phyloP scores from a whole-genome alignment of 2,888 invertebrate species.

The Ephialtes manifestator region DNA sequence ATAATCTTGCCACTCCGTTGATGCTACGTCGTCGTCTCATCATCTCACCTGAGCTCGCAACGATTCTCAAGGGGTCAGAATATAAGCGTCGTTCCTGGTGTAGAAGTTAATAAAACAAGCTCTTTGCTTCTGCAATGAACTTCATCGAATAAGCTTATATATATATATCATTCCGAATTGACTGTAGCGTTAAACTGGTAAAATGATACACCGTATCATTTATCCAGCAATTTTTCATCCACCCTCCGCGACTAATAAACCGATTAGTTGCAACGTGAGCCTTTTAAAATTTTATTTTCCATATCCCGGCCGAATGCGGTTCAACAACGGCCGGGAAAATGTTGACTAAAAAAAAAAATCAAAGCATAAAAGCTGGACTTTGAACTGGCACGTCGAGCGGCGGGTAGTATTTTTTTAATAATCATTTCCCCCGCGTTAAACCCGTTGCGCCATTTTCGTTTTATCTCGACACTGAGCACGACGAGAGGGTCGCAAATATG shows the following conservation, averaged over 20 bases:
- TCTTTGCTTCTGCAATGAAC: neutral
- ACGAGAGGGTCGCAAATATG: constrained; percentile 12
- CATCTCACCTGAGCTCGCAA: constrained; percentile 46
- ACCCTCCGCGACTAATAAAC: neutral
- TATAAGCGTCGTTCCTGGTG: constrained; percentile 18
- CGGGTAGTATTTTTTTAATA: constrained; percentile 30
- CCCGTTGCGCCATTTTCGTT: constrained; percentile 46
- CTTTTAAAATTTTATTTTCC: constrained; percentile 11
- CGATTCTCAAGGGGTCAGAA: neutral
- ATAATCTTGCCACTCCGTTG: constrained; percentile 72
- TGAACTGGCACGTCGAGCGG: neutral
- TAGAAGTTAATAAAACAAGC: neutral
- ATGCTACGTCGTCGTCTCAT: constrained; percentile 54
- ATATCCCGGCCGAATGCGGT: neutral
- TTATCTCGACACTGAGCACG: constrained; percentile 26
- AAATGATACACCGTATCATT: constrained; percentile 1
- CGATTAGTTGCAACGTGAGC: constrained; percentile 14
- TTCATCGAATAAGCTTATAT: neutral
- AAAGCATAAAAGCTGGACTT: constrained; percentile 5
- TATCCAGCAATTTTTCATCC: constrained; percentile 6
- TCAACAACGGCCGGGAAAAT: neutral
- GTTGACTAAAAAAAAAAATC: constrained; percentile 5
- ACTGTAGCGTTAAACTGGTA: neutral
- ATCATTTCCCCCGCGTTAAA: constrained; percentile 37
- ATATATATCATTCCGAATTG: neutral